Percentiles rank a stretch among this genome's conserved stretches.
These are phyloP conservation scores for Saxidomus purpurata DNA, from an alignment of 1,140 invertebrate genomes.

Conservation along the genomic window DNA sequence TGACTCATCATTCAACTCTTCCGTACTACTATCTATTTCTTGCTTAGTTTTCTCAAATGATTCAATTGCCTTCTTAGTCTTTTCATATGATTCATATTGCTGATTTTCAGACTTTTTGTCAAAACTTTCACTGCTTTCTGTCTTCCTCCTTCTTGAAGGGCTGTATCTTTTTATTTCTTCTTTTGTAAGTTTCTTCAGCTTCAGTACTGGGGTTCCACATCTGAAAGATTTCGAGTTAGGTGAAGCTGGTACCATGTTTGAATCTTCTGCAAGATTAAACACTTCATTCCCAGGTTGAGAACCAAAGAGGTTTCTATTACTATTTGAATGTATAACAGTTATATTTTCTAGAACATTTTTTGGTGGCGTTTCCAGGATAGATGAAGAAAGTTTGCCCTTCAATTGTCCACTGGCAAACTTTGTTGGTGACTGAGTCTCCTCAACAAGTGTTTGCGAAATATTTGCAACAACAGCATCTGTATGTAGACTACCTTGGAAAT, in stretches of 20 bases:
- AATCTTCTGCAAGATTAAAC: conserved; percentile 66
- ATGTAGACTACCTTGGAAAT: neutral
- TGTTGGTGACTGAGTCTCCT: conserved; percentile 79
- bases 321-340: conserved; percentile 37
- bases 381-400: conserved; percentile 14
- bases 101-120: neutral
- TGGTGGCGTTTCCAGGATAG: conserved; percentile 74
- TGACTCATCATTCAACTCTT: neutral
- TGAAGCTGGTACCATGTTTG: conserved; percentile 73
- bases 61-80: neutral
- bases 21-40: neutral
- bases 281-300: conserved; percentile 34
- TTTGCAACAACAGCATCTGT: conserved; percentile 1
- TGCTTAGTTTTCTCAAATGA: neutral
- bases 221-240: conserved; percentile 59
- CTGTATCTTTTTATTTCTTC: conserved; percentile 75
- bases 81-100: neutral
- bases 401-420: conserved; percentile 44
- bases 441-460: conserved; percentile 72
- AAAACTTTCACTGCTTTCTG: neutral
- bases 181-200: conserved; percentile 77
- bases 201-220: conserved; percentile 77
- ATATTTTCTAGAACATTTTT: conserved; percentile 61
- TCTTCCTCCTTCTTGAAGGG: conserved; percentile 66
- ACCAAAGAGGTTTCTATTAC: conserved; percentile 70